A percentile compares a stretch with the other conserved stretches of the same genome.
Conservation (phyloP, 2,113 vertebrate genomes). For the Semicossyphus pulcher region DNA sequence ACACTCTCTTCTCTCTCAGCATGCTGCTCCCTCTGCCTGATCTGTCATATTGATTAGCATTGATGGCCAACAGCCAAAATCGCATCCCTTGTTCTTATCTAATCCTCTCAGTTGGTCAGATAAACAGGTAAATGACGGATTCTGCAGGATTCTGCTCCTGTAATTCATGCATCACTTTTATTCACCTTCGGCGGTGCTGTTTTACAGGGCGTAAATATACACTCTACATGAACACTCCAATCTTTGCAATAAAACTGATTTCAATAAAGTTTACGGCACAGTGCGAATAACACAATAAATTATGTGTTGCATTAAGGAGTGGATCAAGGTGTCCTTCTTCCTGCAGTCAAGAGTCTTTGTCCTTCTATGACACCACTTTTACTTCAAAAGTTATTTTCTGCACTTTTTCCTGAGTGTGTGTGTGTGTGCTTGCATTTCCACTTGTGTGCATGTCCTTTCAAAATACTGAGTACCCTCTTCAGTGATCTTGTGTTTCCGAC, state of each 20-base stretch:
- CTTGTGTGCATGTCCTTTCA: slow-evolving; percentile 33
- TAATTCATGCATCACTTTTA: slow-evolving; percentile 25
- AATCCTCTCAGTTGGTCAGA: background rate
- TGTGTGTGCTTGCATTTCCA: no score
- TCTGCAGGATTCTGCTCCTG: background rate
- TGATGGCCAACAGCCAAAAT: slow-evolving; percentile 13
- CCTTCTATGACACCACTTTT: background rate
- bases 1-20: no score
- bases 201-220: background rate
- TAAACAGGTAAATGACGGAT: background rate
- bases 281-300: background rate
- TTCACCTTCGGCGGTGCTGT: background rate
- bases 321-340: background rate
- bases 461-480: slow-evolving; percentile 36
- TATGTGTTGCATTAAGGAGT: background rate
- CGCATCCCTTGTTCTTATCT: background rate
- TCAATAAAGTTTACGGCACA: background rate
- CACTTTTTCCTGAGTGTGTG: background rate
- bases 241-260: slow-evolving; percentile 7
- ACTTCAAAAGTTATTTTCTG: background rate
- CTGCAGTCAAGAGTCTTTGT: background rate
- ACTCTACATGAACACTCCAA: background rate
- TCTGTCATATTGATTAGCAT: background rate
- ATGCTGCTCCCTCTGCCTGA: background rate
- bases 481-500: slow-evolving; percentile 20